Conservation (phyloP, 2,888 invertebrate genomes). For the Drosophila nigricruria region DNA sequence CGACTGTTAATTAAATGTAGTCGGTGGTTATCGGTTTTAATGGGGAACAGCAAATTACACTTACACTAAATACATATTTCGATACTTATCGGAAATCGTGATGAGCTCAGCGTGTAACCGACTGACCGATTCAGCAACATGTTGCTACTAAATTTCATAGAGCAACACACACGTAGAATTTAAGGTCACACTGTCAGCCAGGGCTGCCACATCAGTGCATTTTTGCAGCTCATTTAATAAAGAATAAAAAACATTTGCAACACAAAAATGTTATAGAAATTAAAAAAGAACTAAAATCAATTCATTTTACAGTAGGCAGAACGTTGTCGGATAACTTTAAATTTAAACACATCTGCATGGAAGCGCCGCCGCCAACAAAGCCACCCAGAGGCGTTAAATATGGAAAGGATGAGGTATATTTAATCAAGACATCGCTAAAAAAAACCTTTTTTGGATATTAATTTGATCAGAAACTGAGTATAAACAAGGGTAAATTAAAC, state of each 20-base stretch:
- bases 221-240: conserved; percentile 38
- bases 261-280: conserved; percentile 47
- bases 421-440: conserved; percentile 11
- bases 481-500: conserved; percentile 1
- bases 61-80: neutral
- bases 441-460: neutral
- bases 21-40: neutral
- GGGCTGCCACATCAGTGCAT: conserved; percentile 29
- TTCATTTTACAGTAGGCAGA: conserved; percentile 30
- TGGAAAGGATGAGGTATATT: conserved; percentile 92
- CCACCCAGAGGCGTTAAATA: conserved; percentile 95
- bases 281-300: conserved; percentile 6
- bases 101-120: neutral
- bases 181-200: conserved; percentile 35
- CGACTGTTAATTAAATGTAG: neutral
- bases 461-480: neutral
- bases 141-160: neutral
- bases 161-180: conserved; percentile 1
- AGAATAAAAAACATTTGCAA: conserved; percentile 36
- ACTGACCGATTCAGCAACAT: conserved; percentile 16
- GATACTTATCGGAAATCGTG: neutral
- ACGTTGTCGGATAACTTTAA: conserved; percentile 48
- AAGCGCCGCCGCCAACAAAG: conserved; percentile 90
- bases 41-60: neutral
- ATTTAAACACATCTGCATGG: conserved; percentile 85